These are phyloP conservation scores for Typhlichthys eigenmanni DNA, from an alignment of 2,797 vertebrate genomes.

Conservation along the genomic window DNA sequence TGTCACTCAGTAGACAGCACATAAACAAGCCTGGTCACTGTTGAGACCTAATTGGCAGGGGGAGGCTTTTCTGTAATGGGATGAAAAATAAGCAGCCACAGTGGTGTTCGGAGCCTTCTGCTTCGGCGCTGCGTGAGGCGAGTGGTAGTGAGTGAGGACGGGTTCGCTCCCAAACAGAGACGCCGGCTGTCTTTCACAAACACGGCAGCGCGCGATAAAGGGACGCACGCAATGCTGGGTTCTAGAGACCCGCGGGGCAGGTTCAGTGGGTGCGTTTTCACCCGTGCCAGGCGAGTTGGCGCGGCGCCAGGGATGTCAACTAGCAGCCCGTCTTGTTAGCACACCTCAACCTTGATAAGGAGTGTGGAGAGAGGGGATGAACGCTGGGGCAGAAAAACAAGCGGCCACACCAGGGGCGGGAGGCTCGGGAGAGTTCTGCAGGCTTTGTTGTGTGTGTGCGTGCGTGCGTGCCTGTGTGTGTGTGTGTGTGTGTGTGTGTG, in stretches of 20 bases:
- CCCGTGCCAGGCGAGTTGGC: constrained; percentile 49
- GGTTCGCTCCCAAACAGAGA: constrained; percentile 57
- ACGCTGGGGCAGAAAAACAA: constrained; percentile 55
- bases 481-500: constrained; percentile 33
- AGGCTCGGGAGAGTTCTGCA: constrained; percentile 46
- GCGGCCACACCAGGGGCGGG: constrained; percentile 55
- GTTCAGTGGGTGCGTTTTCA: constrained; percentile 36
- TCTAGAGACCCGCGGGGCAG: constrained; percentile 15
- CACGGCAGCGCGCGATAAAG: constrained; percentile 7
- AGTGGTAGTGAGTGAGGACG: constrained; percentile 67
- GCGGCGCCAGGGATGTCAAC: constrained; percentile 59
- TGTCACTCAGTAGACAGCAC: constrained; percentile 69
- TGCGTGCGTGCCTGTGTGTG: constrained; percentile 16
- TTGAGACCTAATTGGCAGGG: constrained; percentile 72
- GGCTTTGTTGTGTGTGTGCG: constrained; percentile 20
- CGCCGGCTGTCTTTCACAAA: constrained; percentile 40
- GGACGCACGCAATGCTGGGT: neutral
- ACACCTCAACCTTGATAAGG: constrained; percentile 72
- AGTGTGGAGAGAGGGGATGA: constrained; percentile 30
- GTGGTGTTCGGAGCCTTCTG: constrained; percentile 61
- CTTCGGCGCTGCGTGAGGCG: constrained; percentile 62
- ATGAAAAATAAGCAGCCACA: constrained; percentile 66
- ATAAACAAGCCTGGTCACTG: constrained; percentile 73
- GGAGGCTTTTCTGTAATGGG: constrained; percentile 57
- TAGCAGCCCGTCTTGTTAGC: constrained; percentile 67